Conservation (phyloP, 2,888 invertebrate species). For the Scaptomyza tumidula region DNA sequence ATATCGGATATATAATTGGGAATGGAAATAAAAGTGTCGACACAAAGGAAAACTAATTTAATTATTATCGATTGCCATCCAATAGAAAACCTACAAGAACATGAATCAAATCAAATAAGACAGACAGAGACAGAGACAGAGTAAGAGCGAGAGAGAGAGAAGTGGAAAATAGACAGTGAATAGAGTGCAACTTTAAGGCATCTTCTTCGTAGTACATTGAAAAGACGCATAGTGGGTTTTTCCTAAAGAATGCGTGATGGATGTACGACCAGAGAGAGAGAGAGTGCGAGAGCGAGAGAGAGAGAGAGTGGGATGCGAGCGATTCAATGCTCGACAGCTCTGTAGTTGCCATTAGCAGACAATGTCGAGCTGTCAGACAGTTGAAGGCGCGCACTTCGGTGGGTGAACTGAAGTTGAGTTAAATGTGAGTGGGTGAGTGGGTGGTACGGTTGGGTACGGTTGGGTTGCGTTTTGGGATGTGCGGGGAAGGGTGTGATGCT, state of each 20-base stretch:
- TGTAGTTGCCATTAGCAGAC: slow-evolving; percentile 69
- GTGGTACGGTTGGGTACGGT: not conserved
- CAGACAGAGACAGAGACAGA: not conserved
- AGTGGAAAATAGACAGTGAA: too few relatives aligned
- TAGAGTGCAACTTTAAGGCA: slow-evolving; percentile 50
- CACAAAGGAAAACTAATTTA: slow-evolving; percentile 56
- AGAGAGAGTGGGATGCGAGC: not conserved
- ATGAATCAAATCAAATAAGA: not conserved
- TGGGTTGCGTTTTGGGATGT: not conserved
- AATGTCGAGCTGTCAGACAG: slow-evolving; percentile 72
- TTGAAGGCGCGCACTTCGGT: slow-evolving; percentile 43
- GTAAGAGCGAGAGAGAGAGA: too few relatives aligned
- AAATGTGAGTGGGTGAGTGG: slow-evolving; percentile 3
- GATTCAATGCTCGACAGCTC: slow-evolving; percentile 26
- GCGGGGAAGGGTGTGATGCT: not conserved
- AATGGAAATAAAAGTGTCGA: slow-evolving; percentile 41
- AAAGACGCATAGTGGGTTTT: not conserved
- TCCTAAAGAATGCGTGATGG: slow-evolving; percentile 20
- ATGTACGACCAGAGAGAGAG: slow-evolving; percentile 12
- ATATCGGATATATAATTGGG: slow-evolving; percentile 36
- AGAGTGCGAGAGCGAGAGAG: not conserved
- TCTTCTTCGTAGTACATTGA: slow-evolving; percentile 19
- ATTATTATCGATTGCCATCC: slow-evolving; percentile 52
- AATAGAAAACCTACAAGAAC: slow-evolving; percentile 24
- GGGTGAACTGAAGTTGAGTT: slow-evolving; percentile 11